These are phyloP conservation scores for Hippoglossus hippoglossus DNA, from an alignment of 2,797 vertebrate species.

Conservation along the genomic window DNA sequence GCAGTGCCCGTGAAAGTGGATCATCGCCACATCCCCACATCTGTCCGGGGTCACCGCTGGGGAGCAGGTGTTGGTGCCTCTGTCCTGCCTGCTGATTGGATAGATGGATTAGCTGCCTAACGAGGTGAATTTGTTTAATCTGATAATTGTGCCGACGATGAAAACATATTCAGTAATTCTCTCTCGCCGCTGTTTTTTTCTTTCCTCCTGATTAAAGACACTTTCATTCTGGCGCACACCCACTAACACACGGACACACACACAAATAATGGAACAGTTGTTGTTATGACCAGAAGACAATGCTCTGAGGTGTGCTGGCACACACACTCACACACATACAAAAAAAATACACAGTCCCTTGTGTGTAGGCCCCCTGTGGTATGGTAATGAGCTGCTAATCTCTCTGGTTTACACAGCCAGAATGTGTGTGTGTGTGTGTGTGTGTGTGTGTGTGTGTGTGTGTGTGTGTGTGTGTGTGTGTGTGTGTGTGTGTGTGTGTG, in stretches of 20 bases:
- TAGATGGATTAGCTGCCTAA: conserved; percentile 75
- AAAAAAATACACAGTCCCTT: conserved; percentile 58
- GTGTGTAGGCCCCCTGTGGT: conserved; percentile 76
- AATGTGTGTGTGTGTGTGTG: conserved; percentile 54
- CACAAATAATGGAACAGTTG: conserved; percentile 78
- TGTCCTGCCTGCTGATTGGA: conserved; percentile 71
- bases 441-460: conserved; percentile 49
- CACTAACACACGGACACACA: conserved; percentile 22
- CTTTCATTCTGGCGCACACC: conserved; percentile 63
- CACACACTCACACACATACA: conserved; percentile 41
- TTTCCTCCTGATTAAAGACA: conserved; percentile 76
- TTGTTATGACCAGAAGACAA: conserved; percentile 80
- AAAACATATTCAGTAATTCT: conserved; percentile 78
- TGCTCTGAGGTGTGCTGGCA: conserved; percentile 67
- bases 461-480: conserved; percentile 51
- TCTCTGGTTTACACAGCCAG: conserved; percentile 81
- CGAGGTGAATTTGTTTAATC: conserved; percentile 76
- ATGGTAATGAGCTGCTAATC: conserved; percentile 85
- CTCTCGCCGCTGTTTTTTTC: conserved; percentile 56
- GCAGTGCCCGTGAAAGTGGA: conserved; percentile 55
- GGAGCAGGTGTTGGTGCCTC: conserved; percentile 67
- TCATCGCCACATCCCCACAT: conserved; percentile 76
- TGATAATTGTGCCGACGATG: conserved; percentile 72
- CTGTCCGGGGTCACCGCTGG: conserved; percentile 67
- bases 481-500: conserved; percentile 60